Evolutionary conservation across 2,113 vertebrate species (phyloP), one percentile per base, ranked within the genome.

Genomic region (Cottus gobio): DNA sequence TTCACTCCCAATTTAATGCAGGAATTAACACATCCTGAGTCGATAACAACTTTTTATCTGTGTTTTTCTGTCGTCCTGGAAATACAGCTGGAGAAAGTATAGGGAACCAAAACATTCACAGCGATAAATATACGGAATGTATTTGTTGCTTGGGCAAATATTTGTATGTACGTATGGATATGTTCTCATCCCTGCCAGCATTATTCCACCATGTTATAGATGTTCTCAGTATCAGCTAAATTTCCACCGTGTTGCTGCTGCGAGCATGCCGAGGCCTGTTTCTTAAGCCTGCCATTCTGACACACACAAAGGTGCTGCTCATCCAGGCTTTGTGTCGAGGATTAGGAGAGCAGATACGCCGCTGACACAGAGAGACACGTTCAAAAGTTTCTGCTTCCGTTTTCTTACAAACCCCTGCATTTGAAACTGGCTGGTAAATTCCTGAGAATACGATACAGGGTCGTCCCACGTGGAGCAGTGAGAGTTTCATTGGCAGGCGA

Each of bases 311-410:
- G 89, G 87, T 85, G 71, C 86, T 90, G 90, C 92, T 94, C 91
- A 94, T 93, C 92, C 90, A 85, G 91, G 91, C 84, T 94, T 95
- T 94, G 91, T 94, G 92, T 93, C 82, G 60, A 75, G 90, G 90
- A 94, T 94, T 94, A 95, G 68, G 44, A 52, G 79, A 93, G 91
- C 91, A 93, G 85, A 92, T 91, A 91, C 26, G 24, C 74, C 71
- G 87, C 87, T 88, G 86, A 90, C 92, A 64, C 90, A 90, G 77
- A 88, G 90, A 87, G 84, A 83, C 86, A 82, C 77, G 39, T 71
- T 86, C 63, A 87, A 78, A 86, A 54, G 88, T 80, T 73, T 62
- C 62, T 75, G 82, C 85, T 91, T 93, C 88, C 85, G 76, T 90
- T 92, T 92, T 90, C 86, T 89, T 73, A 79, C 63, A 75, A 79